Evolutionary conservation across 53 echinoderm and acorn worm species (phyloP).

Genomic region (Henricia sp.): DNA sequence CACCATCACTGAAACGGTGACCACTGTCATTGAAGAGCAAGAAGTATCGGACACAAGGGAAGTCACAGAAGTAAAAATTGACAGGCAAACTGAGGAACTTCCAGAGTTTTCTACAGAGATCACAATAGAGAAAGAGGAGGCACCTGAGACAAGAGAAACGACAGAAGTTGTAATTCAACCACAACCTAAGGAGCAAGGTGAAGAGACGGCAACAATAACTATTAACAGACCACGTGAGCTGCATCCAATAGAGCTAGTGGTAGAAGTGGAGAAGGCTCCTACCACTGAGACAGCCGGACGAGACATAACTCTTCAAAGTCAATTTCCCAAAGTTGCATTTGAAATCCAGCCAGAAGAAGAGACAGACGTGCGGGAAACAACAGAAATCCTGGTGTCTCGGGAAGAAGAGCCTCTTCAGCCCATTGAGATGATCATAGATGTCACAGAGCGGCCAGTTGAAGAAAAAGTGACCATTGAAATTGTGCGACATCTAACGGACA

Average conservation of each 20-base stretch:
- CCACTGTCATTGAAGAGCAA: constrained; percentile 51
- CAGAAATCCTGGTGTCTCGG: constrained; percentile 40
- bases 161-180: constrained; percentile 72
- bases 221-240: constrained; percentile 45
- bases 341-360: constrained; percentile 68
- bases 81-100: constrained; percentile 34
- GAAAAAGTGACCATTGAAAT: constrained; percentile 78
- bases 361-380: constrained; percentile 51
- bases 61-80: constrained; percentile 43
- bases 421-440: constrained; percentile 79
- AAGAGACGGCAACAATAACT: constrained; percentile 27
- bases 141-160: constrained; percentile 53
- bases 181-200: constrained; percentile 54
- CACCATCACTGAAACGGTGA: constrained; percentile 61
- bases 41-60: constrained; percentile 31
- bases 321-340: constrained; percentile 38
- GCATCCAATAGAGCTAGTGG: constrained; percentile 59
- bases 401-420: constrained; percentile 56
- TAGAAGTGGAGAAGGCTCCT: constrained; percentile 60
- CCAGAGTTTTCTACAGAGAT: constrained; percentile 67
- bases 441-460: constrained; percentile 56
- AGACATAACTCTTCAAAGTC: constrained; percentile 34
- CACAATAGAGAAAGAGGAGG: constrained; percentile 38
- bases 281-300: constrained; percentile 19
- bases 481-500: constrained; percentile 70